Evolutionary conservation across 2,797 vertebrate genomes (phyloP), one percentile per base, ranked within the genome.

Genomic region (Muraenolepis orangiensis): DNA sequence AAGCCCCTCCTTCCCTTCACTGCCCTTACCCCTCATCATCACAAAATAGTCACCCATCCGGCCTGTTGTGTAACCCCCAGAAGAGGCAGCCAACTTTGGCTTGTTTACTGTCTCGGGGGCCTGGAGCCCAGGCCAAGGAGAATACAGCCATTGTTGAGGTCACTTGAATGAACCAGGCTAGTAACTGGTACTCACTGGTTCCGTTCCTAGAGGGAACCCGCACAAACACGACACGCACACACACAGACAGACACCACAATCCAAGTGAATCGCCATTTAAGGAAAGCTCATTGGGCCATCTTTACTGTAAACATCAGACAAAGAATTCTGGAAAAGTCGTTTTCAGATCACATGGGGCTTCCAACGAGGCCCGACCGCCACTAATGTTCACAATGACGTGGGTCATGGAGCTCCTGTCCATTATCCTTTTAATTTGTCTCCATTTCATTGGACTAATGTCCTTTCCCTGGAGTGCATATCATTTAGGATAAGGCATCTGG

Each of bases 131-230:
- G 83, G 83, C 83, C 82, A 89, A 88, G 90, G 84, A 93, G 91
- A 93, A 94, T 91, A 85, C 85, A 72, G 79, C 80, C 87, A 91
- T 93, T 93, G 93, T 93, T 90, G 84, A 80, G 86, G 82, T 86
- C 76, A 80, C 78, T 85, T 81, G 73, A 77, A 90, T 85, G 82
- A 78, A 76, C 75, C 86, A 84, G 80, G 82, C 83, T 85, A 86
- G 86, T 82, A 86, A 83, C 84, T 68, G 83, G 85, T 74, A 79
- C 84, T 82, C 79, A 80, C 70, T 81, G 73, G 80, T 71, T 80
- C 74, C 46, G 80, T 80, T 76, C 79, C 78, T 70, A 77, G 85
- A 64, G 70, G 13, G 32, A 67, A 20, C 28, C 14, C 66, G 51
- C 70, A 67, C 85, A 80, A 72, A 83, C 81, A 83, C 76, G n/a